Evolutionary conservation across 1,140 invertebrate species (phyloP).

Genomic region (Aporrectodea caliginosa): DNA sequence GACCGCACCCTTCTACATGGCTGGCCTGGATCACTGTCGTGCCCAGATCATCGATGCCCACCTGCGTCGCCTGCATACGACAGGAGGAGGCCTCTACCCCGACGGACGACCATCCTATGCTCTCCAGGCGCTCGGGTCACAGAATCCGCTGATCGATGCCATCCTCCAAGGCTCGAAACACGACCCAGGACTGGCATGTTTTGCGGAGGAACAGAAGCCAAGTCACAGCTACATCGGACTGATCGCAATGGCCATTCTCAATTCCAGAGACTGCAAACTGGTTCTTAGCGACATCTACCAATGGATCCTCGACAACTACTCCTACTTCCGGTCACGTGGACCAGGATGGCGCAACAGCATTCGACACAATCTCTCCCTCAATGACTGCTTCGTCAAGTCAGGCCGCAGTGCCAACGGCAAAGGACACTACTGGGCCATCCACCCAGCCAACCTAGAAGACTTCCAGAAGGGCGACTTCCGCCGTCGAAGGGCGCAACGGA

Average conservation of each 20-base stretch:
- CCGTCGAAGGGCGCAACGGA: conserved; percentile 90
- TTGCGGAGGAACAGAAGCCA: conserved; percentile 89
- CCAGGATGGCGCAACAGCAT: conserved; percentile 66
- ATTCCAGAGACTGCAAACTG: conserved; percentile 85
- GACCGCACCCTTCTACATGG: too few species aligned
- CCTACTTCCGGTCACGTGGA: conserved; percentile 90
- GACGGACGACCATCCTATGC: too few species aligned
- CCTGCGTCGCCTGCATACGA: too few species aligned
- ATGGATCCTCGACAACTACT: conserved; percentile 94
- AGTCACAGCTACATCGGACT: conserved; percentile 88
- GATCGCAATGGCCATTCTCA: conserved; percentile 87
- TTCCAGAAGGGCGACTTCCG: conserved; percentile 94
- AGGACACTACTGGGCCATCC: conserved; percentile 79
- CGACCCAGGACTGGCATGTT: too few species aligned
- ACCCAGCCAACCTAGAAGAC: conserved; percentile 91
- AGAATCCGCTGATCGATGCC: too few species aligned
- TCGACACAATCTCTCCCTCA: conserved; percentile 78
- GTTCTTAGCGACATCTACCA: conserved; percentile 97
- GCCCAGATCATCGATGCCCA: too few species aligned
- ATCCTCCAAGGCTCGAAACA: too few species aligned
- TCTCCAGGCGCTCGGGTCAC: too few species aligned
- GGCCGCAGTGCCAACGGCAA: conserved; percentile 60
- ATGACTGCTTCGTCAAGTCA: conserved; percentile 96
- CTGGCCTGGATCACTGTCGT: too few species aligned
- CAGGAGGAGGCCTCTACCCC: too few species aligned